phyloP scores from a whole-genome alignment of 2,888 invertebrate species.

The Andricus quercusramuli region DNA sequence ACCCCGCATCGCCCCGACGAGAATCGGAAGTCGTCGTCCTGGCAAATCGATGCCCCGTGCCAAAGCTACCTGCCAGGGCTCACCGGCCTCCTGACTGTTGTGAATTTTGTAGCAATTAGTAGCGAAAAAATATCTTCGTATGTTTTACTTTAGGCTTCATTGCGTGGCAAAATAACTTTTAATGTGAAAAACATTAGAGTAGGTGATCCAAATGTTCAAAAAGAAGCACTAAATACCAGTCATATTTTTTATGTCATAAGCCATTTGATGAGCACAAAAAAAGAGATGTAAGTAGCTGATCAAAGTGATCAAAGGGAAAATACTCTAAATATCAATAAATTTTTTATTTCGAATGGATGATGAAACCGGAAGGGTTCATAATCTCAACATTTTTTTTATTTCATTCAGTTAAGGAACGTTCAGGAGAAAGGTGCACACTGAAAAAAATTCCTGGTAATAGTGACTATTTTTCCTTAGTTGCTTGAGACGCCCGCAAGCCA shows the following conservation, averaged over 20 bases:
- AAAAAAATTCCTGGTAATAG: no score
- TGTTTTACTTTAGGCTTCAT: neutral
- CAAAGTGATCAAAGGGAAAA: no score
- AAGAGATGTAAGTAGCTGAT: no score
- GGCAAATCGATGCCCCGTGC: conserved; percentile 68
- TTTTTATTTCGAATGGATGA: no score
- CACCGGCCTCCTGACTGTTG: neutral
- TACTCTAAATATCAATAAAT: no score
- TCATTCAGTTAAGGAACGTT: no score
- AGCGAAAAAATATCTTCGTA: neutral
- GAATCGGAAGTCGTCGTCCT: conserved; percentile 71
- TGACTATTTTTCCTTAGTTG: no score
- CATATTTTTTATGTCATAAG: neutral
- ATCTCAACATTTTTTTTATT: no score
- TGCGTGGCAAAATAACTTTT: neutral
- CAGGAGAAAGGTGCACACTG: no score
- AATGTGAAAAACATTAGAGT: neutral
- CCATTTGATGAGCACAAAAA: no score
- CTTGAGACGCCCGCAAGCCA: no score
- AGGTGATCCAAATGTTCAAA: neutral
- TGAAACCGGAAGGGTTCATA: no score
- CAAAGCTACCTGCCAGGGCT: conserved; percentile 2
- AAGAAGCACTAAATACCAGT: neutral
- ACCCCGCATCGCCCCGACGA: conserved; percentile 51
- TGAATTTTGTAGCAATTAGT: neutral